phyloP scores from a whole-genome alignment of 1,140 invertebrate species.

The Meteorus sp. region DNA sequence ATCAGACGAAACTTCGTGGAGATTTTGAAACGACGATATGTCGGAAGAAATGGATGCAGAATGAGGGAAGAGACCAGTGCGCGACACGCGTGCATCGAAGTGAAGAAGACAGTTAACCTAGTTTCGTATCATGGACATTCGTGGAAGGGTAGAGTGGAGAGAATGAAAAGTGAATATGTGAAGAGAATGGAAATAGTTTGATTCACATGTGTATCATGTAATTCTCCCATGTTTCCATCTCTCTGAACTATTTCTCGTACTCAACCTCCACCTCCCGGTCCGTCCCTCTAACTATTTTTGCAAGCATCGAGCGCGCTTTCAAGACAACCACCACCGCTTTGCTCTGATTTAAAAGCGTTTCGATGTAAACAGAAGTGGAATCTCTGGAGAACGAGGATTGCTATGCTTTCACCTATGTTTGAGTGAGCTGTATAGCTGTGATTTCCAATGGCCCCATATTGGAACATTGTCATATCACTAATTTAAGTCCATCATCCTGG shows the following conservation, averaged over 20 bases:
- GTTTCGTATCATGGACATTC: conserved; percentile 48
- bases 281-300: background rate
- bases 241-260: too few species aligned
- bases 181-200: background rate
- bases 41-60: background rate
- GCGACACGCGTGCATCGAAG: conserved; percentile 20
- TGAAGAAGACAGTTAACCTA: conserved; percentile 43
- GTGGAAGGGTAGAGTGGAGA: conserved; percentile 24
- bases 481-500: conserved; percentile 20
- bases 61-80: background rate
- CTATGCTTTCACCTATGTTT: conserved; percentile 33
- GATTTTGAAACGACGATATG: background rate
- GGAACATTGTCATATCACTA: too few species aligned
- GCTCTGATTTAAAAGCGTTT: conserved; percentile 47
- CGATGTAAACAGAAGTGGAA: conserved; percentile 40
- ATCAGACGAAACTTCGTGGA: background rate
- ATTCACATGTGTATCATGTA: conserved; percentile 21
- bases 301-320: conserved; percentile 4
- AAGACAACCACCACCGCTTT: conserved; percentile 21
- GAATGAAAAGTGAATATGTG: too few species aligned
- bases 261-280: too few species aligned
- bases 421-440: too few species aligned
- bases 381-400: conserved; percentile 30
- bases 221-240: too few species aligned
- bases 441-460: too few species aligned